Base-by-base conservation (phyloP, 2,888 invertebrate species). In the Electrophaes corylata region DNA sequence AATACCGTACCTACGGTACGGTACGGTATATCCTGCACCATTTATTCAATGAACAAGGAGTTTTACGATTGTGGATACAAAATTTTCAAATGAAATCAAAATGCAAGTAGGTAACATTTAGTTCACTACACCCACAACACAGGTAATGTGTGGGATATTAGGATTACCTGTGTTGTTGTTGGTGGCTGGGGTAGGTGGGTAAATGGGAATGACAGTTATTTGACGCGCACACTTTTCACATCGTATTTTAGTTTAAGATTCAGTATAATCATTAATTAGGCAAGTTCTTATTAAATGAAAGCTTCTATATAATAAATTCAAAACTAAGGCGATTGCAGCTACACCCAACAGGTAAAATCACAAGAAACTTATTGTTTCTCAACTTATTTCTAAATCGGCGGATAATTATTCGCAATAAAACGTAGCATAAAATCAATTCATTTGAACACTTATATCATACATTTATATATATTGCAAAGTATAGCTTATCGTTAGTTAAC, bases 341-440 rank as follows among this genome's bases (percentile, higher is more conserved):
- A 50, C 37, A 43, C 12, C 40, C 35, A 46, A 40, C 6, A 26
- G 20, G 48, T 45, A 45, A 40, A 37, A 48, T 35, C 45, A 41
- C 39, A 40, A 44, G 41, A 46, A 55, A 51, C 55, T 37, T 46
- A 45, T 48, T 56, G 44, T 52, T 59, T 55, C 54, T 50, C 31
- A 67, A 67, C 71, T 70, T 73, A 74, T 63, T 66, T 65, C 69
- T 70, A 68, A 66, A 68, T 78, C 79, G 76, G 78, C 76, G 78
- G 79, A 71, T 72, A 65, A 64, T 71, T 59, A 69, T 69, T 70
- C 53, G 65, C 52, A 57, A 46, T 43, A 60, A 51, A 54, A 54
- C 40, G 18, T 51, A 55, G 40, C 43, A 19, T 51, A 39, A 14
- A 51, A 37, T 49, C 35, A 47, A 55, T 51, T 59, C 56, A 51